These are phyloP conservation scores for Hyposoter dolosus DNA, from an alignment of 2,888 invertebrate species.

Conservation along the genomic window DNA sequence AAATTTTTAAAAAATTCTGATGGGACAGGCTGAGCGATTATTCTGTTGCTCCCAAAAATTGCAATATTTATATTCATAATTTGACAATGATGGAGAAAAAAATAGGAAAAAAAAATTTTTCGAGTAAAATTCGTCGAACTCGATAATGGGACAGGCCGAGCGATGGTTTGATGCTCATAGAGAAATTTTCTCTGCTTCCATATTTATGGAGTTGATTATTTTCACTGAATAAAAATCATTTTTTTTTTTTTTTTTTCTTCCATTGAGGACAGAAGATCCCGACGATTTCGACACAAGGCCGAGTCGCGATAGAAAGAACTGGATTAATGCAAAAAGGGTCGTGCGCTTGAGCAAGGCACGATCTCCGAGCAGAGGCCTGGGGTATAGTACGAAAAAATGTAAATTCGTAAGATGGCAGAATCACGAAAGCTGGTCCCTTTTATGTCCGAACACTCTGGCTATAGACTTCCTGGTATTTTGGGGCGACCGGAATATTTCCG, in stretches of 20 bases:
- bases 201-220: background rate
- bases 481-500: constrained; percentile 67
- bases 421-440: constrained; percentile 43
- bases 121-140: too few species aligned
- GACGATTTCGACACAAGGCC: constrained; percentile 21
- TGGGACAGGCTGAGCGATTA: too few species aligned
- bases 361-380: background rate
- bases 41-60: too few species aligned
- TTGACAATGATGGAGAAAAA: too few species aligned
- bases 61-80: too few species aligned
- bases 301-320: constrained; percentile 11
- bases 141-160: too few species aligned
- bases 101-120: too few species aligned
- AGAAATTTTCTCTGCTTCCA: background rate
- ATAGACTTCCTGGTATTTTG: constrained; percentile 76
- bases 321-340: constrained; percentile 52
- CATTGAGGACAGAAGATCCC: constrained; percentile 30
- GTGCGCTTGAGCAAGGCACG: constrained; percentile 31
- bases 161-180: too few species aligned
- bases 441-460: constrained; percentile 36
- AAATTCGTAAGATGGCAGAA: constrained; percentile 58
- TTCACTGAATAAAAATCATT: constrained; percentile 12
- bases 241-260: background rate
- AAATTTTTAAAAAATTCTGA: too few species aligned
- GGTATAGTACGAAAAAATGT: constrained; percentile 61